Evolutionary conservation across 1,140 invertebrate species (phyloP), one percentile per base, ranked within the genome.

Genomic region (Brachionus plicatilis): DNA sequence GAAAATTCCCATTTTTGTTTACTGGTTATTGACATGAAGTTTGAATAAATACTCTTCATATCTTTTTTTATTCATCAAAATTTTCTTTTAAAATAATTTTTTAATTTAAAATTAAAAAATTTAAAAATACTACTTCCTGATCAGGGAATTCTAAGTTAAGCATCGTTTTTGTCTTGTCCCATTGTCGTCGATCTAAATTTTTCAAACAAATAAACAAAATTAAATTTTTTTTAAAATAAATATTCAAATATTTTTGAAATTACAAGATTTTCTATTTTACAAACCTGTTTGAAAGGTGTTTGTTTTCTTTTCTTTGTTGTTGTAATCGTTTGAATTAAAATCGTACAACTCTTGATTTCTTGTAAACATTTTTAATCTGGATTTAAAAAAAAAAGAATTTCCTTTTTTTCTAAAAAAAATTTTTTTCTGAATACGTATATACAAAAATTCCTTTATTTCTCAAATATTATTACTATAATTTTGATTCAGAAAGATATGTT

Each of bases 1-100:
- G n/a, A n/a, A n/a, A n/a, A n/a, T n/a, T n/a, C n/a, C n/a, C n/a
- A n/a, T n/a, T n/a, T n/a, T n/a, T n/a, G n/a, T n/a, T n/a, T 68
- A 68, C 66, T 68, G 66, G n/a, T 68, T 68, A 68, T 68, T 68
- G 14, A 68, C 33, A 41, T 80, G 78, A 41, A 80, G 47, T 24
- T 80, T 80, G 47, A 80, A 80, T 33, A 80, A 37, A 80, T 80
- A 80, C 7, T 80, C 78, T n/a, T 80, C 78, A 53, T 80, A 80
- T 60, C 78, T 20, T 56, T 80, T 80, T 56, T 80, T 50, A 37
- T 56, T 65, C 47, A 60, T 37, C 12, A 65, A n/a, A 17, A 56
- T 80, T 65, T 60, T 80, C 78, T 80, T 33, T n/a, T n/a, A 29
- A 56, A 41, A 80, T 20, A 75, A 6, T 70, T 8, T 12, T 66